Conservation (phyloP, 2,797 vertebrate species). For the Acanthurus lineatus region DNA sequence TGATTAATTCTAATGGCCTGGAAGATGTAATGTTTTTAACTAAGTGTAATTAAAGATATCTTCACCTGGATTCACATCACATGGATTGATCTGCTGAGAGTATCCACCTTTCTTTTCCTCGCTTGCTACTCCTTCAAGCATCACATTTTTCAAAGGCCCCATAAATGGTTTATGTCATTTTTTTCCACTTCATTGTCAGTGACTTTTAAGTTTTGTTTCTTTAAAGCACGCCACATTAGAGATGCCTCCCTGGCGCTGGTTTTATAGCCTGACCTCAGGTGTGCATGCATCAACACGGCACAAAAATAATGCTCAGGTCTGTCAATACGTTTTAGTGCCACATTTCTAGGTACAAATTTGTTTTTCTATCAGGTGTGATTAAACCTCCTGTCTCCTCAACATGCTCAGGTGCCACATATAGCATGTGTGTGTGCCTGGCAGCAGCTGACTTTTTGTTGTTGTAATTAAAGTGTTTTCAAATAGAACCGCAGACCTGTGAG, state of each 20-base stretch:
- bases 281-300: constrained; percentile 7
- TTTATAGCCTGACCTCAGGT: constrained; percentile 23
- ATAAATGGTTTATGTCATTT: constrained; percentile 31
- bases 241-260: constrained; percentile 25
- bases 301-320: constrained; percentile 11
- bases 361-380: constrained; percentile 52
- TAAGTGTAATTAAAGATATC: constrained; percentile 18
- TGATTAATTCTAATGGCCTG: not conserved
- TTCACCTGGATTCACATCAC: constrained; percentile 1
- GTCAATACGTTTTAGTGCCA: constrained; percentile 1
- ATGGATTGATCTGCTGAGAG: constrained; percentile 23
- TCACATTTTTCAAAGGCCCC: constrained; percentile 23
- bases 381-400: constrained; percentile 24
- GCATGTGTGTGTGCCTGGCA: not conserved
- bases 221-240: constrained; percentile 37
- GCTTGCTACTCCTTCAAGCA: constrained; percentile 14
- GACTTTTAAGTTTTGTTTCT: constrained; percentile 34
- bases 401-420: constrained; percentile 34
- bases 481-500: constrained; percentile 16
- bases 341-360: constrained; percentile 23
- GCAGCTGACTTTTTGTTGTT: constrained; percentile 6
- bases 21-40: constrained; percentile 13
- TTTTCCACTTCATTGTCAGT: constrained; percentile 22
- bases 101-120: constrained; percentile 8
- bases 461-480: constrained; percentile 43